Conservation (phyloP, 2,888 invertebrate species). For the Nasonia oneida region DNA sequence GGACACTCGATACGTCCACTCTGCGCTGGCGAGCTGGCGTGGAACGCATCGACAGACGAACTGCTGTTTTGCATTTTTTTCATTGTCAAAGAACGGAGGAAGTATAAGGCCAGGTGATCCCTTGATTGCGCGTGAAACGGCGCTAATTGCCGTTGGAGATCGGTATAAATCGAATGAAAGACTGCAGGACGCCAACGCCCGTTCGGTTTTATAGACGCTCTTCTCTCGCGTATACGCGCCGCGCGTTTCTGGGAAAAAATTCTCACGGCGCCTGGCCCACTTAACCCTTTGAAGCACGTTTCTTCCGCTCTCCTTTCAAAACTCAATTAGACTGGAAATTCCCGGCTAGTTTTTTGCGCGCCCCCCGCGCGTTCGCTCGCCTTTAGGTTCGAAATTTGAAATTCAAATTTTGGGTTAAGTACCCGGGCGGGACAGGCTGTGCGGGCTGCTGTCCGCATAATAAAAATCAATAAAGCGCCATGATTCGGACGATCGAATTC, state of each 20-base stretch:
- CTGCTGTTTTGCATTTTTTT: constrained; percentile 40
- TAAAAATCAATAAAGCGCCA: not conserved
- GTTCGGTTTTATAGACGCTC: not conserved
- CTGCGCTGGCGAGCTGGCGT: too few species aligned
- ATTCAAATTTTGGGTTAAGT: constrained; percentile 39
- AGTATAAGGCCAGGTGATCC: not conserved
- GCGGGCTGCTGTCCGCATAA: not conserved
- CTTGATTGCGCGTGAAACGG: constrained; percentile 6
- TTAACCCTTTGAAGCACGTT: constrained; percentile 27
- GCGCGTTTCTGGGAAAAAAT: not conserved
- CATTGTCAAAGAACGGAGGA: not conserved
- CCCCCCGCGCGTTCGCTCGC: not conserved
- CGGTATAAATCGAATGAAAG: constrained; percentile 31
- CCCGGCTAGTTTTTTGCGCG: not conserved
- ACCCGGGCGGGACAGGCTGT: not conserved
- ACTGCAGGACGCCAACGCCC: constrained; percentile 9
- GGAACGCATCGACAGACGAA: not conserved
- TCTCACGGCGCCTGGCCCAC: constrained; percentile 6
- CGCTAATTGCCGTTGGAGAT: constrained; percentile 30
- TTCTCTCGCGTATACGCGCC: not conserved
- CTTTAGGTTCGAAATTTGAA: constrained; percentile 12
- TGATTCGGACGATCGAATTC: not conserved
- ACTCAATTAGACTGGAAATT: constrained; percentile 44
- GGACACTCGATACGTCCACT: not conserved
- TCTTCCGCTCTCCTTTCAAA: constrained; percentile 3